Evolutionary conservation across 2,888 invertebrate genomes (phyloP).

Genomic region (Apamea sordens): DNA sequence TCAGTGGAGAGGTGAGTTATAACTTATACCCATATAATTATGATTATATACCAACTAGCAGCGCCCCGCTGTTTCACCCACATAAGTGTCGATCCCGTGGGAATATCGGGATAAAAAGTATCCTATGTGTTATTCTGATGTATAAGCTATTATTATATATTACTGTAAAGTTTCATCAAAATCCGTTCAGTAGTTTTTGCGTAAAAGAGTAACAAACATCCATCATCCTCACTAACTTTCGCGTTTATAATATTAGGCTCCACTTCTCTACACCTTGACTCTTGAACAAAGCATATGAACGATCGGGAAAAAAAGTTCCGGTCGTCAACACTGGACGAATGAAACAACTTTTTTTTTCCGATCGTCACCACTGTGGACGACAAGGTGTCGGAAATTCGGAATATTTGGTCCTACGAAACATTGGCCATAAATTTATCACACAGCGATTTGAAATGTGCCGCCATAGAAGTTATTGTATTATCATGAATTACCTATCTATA

Average conservation of each 20-base stretch:
- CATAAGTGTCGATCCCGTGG: not conserved
- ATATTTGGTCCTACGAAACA: not conserved
- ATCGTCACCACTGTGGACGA: not conserved
- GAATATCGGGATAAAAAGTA: not conserved
- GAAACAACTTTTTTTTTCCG: too few relatives aligned
- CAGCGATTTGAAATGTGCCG: not conserved
- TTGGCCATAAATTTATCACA: not conserved
- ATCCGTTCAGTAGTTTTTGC: not conserved
- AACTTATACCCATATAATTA: conserved; percentile 19
- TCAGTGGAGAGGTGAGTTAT: conserved; percentile 88
- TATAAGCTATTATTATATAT: too few relatives aligned
- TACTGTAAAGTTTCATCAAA: not conserved
- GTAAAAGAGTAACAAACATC: too few relatives aligned
- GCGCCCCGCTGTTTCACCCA: not conserved
- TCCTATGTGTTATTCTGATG: not conserved
- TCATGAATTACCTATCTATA: not conserved
- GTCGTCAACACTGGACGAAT: too few relatives aligned
- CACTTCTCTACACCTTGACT: too few relatives aligned
- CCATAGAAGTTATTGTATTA: not conserved
- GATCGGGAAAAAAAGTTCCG: too few relatives aligned
- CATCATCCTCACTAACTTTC: too few relatives aligned
- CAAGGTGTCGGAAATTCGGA: not conserved
- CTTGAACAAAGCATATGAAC: too few relatives aligned
- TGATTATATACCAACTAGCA: not conserved
- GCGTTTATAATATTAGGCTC: too few relatives aligned